Conservation (phyloP, 2,888 invertebrate species). For the Drosophila putrida region DNA sequence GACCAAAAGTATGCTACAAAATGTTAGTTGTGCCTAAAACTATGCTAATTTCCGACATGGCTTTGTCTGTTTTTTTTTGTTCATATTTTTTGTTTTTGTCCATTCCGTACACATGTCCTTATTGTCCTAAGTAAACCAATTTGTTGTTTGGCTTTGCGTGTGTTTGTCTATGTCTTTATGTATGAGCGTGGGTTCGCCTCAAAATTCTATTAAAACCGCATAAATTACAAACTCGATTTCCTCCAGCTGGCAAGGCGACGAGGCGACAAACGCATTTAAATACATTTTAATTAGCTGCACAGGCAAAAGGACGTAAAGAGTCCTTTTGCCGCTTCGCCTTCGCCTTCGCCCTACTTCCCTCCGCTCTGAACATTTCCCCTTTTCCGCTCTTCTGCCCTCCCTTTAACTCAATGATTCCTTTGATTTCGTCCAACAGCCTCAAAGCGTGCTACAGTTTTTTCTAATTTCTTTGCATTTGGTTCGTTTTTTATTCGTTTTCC, state of each 20-base stretch:
- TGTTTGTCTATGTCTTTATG: conserved; percentile 3
- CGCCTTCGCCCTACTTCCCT: background rate
- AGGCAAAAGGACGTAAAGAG: conserved; percentile 23
- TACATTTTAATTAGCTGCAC: conserved; percentile 77
- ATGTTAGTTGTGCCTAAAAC: conserved; percentile 52
- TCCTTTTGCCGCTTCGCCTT: background rate
- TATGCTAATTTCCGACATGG: conserved; percentile 74
- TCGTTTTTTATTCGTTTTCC: conserved; percentile 18
- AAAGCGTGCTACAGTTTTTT: conserved; percentile 61
- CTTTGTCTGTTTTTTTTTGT: conserved; percentile 8
- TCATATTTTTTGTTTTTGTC: background rate
- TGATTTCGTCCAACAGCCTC: conserved; percentile 55
- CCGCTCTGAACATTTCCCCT: background rate
- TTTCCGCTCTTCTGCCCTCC: background rate
- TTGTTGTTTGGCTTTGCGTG: conserved; percentile 38
- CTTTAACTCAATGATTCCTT: conserved; percentile 40
- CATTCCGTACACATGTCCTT: conserved; percentile 30
- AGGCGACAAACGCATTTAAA: conserved; percentile 61
- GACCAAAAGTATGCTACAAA: conserved; percentile 41
- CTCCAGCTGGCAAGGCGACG: conserved; percentile 32
- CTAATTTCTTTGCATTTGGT: conserved; percentile 27
- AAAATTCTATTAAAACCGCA: conserved; percentile 64
- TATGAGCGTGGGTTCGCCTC: conserved; percentile 16
- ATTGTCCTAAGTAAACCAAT: conserved; percentile 46
- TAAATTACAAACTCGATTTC: conserved; percentile 60